These are phyloP conservation scores for Homalodisca vitripennis DNA, from an alignment of 1,140 invertebrate genomes.

Conservation along the genomic window DNA sequence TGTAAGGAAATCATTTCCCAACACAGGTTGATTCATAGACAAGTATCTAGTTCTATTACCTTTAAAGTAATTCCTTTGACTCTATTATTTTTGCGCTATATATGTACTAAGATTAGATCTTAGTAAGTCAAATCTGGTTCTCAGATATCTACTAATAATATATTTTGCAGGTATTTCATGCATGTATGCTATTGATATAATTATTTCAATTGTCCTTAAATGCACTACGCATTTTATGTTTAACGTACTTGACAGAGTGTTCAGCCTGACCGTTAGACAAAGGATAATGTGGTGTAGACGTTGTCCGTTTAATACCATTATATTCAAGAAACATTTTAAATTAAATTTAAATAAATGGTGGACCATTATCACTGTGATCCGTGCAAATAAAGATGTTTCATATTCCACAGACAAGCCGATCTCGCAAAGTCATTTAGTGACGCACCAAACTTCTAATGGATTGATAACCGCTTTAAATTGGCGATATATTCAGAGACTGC, in stretches of 20 bases:
- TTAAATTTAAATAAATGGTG: no score
- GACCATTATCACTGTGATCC: constrained; percentile 5
- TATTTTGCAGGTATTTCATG: no score
- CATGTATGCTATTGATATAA: neutral
- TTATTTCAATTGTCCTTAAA: constrained; percentile 9
- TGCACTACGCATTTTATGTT: constrained; percentile 30
- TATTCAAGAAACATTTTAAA: constrained; percentile 38
- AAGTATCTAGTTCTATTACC: constrained; percentile 8
- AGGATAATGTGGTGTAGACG: constrained; percentile 44
- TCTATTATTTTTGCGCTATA: neutral
- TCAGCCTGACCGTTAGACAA: no score
- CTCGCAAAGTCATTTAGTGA: no score
- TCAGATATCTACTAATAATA: no score
- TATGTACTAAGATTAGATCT: neutral
- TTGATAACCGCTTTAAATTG: no score
- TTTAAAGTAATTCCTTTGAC: neutral
- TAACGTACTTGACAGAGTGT: no score
- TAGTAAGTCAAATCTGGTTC: constrained; percentile 1
- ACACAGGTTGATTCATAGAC: constrained; percentile 2
- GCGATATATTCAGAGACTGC: no score
- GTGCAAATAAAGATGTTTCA: constrained; percentile 1
- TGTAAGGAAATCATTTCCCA: neutral
- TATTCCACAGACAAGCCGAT: neutral
- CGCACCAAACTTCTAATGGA: no score
- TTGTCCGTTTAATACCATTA: constrained; percentile 42